Base-by-base conservation (phyloP, 2,797 vertebrate species). In the Dryobates pubescens region DNA sequence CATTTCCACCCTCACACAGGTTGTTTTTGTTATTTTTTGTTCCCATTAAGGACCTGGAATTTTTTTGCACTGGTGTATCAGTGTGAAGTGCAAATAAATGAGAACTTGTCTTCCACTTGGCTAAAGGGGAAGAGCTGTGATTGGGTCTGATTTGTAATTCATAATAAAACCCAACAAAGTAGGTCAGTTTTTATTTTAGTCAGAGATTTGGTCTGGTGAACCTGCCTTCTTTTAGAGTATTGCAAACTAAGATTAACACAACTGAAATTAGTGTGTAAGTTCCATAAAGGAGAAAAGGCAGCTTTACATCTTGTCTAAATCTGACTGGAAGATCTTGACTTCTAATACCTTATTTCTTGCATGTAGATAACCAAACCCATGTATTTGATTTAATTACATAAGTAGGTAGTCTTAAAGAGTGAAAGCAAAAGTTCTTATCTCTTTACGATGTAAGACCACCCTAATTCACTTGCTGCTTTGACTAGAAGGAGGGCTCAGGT, bases 371-470 rank as follows among this genome's bases (percentile, higher is more conserved):
- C 71, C 57, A 82, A 67, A 68, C 17, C 14, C 7, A 45, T 88
- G 88, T 29, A 53, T 79, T 70, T 79, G 17, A 63, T 91, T 88
- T 90, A 41, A 68, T 54, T 84, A 70, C 85, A 88, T 71, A 43
- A 43, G 36, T 4, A 69, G 30, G 22, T 59, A 47, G 59, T 72
- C 20, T 29, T 69, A 71, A 91, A 59, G 43, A 84, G 49, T 73
- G 90, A 90, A 84, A 88, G 49, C 61, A 57, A 11, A 75, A 67
- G 9, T 26, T 17, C 76, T 90, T 84, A 41, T 84, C 43, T 84
- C 49, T 41, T 86, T 82, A 45, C 63, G 68, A 6, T 51, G 49
- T 81, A 86, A 53, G 19, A 70, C 61, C 30, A 26, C 26, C 18
- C n/a, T 83, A 45, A 67, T 64, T 47, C 56, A 63, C 36, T 69